Evolutionary conservation across 1,140 invertebrate genomes (phyloP).

Genomic region (Plutomurus gul): DNA sequence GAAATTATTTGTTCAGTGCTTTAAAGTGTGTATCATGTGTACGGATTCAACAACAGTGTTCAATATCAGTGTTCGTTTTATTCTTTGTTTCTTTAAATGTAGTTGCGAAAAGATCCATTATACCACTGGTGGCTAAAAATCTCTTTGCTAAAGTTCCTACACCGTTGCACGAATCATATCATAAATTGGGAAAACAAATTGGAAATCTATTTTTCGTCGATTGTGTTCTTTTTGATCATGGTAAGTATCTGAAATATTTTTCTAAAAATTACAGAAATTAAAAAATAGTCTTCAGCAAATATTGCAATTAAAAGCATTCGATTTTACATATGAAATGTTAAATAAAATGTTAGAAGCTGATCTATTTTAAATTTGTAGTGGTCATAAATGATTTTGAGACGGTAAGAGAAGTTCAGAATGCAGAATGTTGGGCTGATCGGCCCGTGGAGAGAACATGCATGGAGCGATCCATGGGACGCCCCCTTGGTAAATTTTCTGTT

Average conservation of each 20-base stretch:
- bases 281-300: too few relatives aligned
- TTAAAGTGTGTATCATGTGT: background rate
- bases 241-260: background rate
- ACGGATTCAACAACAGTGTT: background rate
- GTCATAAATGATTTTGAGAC: background rate
- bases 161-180: background rate
- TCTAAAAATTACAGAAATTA: too few relatives aligned
- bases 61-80: background rate
- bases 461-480: slow-evolving; percentile 15
- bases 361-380: slow-evolving; percentile 16
- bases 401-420: background rate
- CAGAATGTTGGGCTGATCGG: slow-evolving; percentile 5
- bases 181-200: background rate
- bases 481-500: background rate
- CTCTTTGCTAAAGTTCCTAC: slow-evolving; percentile 4
- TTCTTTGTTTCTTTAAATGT: too few relatives aligned
- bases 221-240: slow-evolving; percentile 18
- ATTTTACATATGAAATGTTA: too few relatives aligned
- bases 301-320: too few relatives aligned
- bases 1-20: background rate
- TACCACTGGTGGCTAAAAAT: background rate
- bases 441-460: background rate
- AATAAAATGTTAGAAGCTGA: too few relatives aligned
- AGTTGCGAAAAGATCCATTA: slow-evolving; percentile 4
- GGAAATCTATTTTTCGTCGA: slow-evolving; percentile 3